Base-by-base conservation (phyloP, 2,888 invertebrate species). In the Dryomyza anilis region DNA sequence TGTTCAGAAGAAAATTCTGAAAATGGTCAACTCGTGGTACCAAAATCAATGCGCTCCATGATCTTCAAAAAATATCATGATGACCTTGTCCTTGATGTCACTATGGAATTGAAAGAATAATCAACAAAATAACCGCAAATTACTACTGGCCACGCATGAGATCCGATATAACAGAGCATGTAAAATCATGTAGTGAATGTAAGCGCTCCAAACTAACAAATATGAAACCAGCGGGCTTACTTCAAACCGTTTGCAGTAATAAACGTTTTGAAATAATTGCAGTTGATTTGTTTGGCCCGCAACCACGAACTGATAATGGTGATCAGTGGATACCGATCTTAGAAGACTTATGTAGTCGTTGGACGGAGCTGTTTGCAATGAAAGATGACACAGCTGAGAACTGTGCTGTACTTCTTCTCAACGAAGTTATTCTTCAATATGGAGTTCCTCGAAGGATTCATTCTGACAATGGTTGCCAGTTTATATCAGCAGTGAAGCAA, bases 391-490 rank as follows among this genome's bases (percentile, higher is more conserved):
- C 33, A 8, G 68, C 68, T 39, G 64, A 63, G 53, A 56, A 59
- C 21, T 63, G 63, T 16, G n/a, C 64, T 43, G 29, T 33, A 23
- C 55, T 60, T n/a, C 10, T 68, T 3, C 23, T 64, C 52, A 64
- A 64, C 25, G 64, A 66, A 63, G 52, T 66, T 1, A 12, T 67
- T 16, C 59, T 67, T 3, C 23, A 45, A 14, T 81, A 74, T 66
- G 80, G 80, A 0, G 23, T 74, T 3, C 77, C 76, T 0, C 43
- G 81, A 0, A 16, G 77, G 14, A n/a, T 82, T 0, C 70, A 78
- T 5, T 75, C 73, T 14, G 80, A 82, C 45, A 82, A 82, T 16
- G 81, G 81, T 0, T 61, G 72, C 0, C 80, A 81, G 46, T 79
- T 81, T 61, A 70, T 81, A 69, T 27, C 50, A 10, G 29, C 58